Conservation (phyloP, 1,140 invertebrate genomes). For the Pseudomyrmex sp. region DNA sequence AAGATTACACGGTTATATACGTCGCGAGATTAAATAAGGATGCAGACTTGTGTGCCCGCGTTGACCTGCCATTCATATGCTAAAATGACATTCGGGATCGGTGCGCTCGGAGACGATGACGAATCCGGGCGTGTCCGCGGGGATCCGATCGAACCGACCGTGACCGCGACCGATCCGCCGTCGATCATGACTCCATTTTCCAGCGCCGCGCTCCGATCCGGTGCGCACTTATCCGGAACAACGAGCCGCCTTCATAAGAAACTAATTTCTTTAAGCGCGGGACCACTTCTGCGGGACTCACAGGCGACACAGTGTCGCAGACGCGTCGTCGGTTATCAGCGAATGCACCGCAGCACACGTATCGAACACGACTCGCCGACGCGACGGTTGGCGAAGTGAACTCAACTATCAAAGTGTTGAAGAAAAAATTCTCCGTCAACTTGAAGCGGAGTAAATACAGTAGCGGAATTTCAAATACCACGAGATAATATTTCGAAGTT, state of each 20-base stretch:
- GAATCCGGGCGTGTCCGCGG: slow-evolving; percentile 73
- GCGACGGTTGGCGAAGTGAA: neutral
- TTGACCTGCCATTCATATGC: slow-evolving; percentile 51
- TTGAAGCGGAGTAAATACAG: neutral
- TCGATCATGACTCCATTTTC: slow-evolving; percentile 69
- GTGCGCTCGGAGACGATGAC: slow-evolving; percentile 69
- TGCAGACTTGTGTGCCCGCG: slow-evolving; percentile 24
- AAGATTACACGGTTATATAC: slow-evolving; percentile 9
- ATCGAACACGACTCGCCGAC: slow-evolving; percentile 10
- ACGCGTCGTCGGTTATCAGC: slow-evolving; percentile 32
- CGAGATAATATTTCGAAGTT: too few species aligned
- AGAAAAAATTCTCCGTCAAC: neutral
- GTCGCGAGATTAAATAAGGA: slow-evolving; percentile 37
- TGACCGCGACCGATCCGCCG: slow-evolving; percentile 58
- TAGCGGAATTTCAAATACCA: neutral
- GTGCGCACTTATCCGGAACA: slow-evolving; percentile 68
- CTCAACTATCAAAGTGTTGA: neutral
- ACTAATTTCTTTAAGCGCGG: slow-evolving; percentile 54
- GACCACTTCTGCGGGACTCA: neutral
- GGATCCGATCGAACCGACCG: slow-evolving; percentile 58
- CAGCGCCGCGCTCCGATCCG: slow-evolving; percentile 59
- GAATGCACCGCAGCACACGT: slow-evolving; percentile 14
- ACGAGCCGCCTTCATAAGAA: slow-evolving; percentile 73
- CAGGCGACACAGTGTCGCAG: slow-evolving; percentile 8
- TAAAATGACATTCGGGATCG: slow-evolving; percentile 61